Base-by-base conservation (phyloP, 2,888 invertebrate species). In the Clostera curtula region DNA sequence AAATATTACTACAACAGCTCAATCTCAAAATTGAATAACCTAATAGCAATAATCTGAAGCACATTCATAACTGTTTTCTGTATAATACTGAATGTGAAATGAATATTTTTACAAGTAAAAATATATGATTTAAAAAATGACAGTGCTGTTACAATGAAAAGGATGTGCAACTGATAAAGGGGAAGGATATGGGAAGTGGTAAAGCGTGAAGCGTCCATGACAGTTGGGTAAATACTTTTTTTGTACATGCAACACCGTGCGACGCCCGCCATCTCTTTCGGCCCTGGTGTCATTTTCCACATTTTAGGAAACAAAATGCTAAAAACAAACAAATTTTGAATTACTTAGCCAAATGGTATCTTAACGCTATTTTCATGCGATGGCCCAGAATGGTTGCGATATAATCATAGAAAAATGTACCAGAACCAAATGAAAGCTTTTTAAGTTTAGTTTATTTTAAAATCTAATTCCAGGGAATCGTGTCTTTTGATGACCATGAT, bases 251-350 rank as follows among this genome's bases (percentile, higher is more conserved):
- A 56, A 56, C 55, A 64, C 60, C 57, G 71, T 74, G 73, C 66
- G 44, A 44, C 58, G 63, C 57, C 42, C 30, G 20, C 49, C 68
- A 71, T 80, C 79, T 82, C 82, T 82, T 82, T 82, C 82, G 80
- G 80, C 82, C 82, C 82, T 82, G 82, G 80, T 82, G 56, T 57
- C 74, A 75, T 77, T 77, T 79, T 76, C 61, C 64, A 50, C 44
- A 50, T 51, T 53, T 59, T 52, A 51, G 32, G 56, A 40, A 60
- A 62, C 56, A 57, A 66, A 58, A 60, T 73, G 79, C 76, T 79
- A 79, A 63, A 77, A 72, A 59, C 49, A 61, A 41, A 60, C 57
- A 53, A 57, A 64, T 64, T 66, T 70, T 58, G 62, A 64, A 49
- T 39, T 36, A 37, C 29, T 37, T 36, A 31, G 43, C 45, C 38